These are phyloP conservation scores for Pteria penguin DNA, from an alignment of 2,888 invertebrate genomes.

Conservation along the genomic window DNA sequence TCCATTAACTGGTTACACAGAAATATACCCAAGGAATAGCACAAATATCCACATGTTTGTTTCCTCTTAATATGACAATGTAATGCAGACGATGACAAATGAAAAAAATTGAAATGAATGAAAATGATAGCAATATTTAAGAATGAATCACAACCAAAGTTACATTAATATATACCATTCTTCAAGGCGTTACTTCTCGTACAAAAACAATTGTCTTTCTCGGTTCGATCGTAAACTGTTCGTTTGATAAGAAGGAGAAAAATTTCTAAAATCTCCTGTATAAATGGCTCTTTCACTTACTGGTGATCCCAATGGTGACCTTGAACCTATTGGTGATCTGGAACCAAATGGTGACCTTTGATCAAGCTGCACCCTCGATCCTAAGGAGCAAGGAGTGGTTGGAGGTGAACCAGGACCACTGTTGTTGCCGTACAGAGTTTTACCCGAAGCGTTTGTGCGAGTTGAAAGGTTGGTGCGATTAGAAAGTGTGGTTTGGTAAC, in stretches of 20 bases:
- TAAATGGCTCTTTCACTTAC: slow-evolving; percentile 23
- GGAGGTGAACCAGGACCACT: slow-evolving; percentile 8
- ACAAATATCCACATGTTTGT: too few species aligned
- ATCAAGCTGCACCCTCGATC: slow-evolving; percentile 5
- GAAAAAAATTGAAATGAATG: too few species aligned
- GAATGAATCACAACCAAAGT: background rate
- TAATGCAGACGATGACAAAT: too few species aligned
- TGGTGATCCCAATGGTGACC: slow-evolving; percentile 7
- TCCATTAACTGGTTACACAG: too few species aligned
- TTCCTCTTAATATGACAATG: too few species aligned
- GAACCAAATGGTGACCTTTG: slow-evolving; percentile 46
- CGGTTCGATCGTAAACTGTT: slow-evolving; percentile 7
- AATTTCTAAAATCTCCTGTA: slow-evolving; percentile 30
- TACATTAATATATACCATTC: too few species aligned
- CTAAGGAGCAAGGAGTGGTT: slow-evolving; percentile 13
- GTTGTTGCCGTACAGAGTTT: slow-evolving; percentile 23
- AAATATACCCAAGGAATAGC: too few species aligned
- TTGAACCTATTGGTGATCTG: slow-evolving; percentile 34
- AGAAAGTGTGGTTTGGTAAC: slow-evolving; percentile 17
- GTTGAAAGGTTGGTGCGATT: slow-evolving; percentile 8
- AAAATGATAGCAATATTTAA: too few species aligned
- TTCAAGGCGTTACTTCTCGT: slow-evolving; percentile 8
- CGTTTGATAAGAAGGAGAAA: slow-evolving; percentile 11
- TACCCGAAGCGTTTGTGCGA: slow-evolving; percentile 4
- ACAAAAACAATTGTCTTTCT: background rate